A percentile compares a stretch with the other conserved stretches of the same genome.
Evolutionary conservation across 2,113 vertebrate genomes (phyloP).

Genomic region (Euleptes europaea): DNA sequence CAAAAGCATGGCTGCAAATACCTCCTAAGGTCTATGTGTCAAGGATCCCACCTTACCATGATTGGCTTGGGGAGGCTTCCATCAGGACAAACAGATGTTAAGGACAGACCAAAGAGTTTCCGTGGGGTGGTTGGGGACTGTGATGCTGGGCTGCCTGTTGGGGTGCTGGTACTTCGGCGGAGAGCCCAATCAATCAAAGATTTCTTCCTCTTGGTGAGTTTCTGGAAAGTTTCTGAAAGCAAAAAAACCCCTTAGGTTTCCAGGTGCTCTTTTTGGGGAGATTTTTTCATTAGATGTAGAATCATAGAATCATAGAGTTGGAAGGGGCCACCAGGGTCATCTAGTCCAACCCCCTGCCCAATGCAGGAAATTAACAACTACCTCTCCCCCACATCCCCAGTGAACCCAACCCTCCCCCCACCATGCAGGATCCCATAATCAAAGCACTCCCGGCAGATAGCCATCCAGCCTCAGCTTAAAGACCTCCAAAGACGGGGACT

Average conservation of each 20-base stretch:
- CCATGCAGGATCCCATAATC: no score
- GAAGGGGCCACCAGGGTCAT: no score
- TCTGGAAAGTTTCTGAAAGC: conserved; percentile 69
- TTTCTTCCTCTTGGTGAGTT: conserved; percentile 75
- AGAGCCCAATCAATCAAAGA: conserved; percentile 81
- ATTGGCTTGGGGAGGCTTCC: conserved; percentile 80
- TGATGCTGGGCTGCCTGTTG: conserved; percentile 37
- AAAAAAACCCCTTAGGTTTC: neutral
- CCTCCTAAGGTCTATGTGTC: neutral
- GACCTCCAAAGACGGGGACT: no score
- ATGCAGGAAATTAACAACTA: no score
- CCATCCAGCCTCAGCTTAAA: no score
- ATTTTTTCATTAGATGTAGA: neutral
- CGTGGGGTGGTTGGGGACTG: conserved; percentile 65
- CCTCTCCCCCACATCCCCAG: no score
- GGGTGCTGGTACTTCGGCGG: conserved; percentile 68
- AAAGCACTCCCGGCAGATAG: no score
- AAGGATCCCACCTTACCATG: conserved; percentile 66
- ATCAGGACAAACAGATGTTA: conserved; percentile 75
- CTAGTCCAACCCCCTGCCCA: no score
- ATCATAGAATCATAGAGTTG: no score
- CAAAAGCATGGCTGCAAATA: neutral
- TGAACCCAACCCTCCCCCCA: no score
- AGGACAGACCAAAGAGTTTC: conserved; percentile 76
- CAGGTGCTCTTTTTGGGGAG: neutral